Percentiles rank a stretch among this genome's conserved stretches.
These are phyloP conservation scores for Linnaemya vulpina DNA, from an alignment of 2,888 invertebrate species.

Conservation along the genomic window DNA sequence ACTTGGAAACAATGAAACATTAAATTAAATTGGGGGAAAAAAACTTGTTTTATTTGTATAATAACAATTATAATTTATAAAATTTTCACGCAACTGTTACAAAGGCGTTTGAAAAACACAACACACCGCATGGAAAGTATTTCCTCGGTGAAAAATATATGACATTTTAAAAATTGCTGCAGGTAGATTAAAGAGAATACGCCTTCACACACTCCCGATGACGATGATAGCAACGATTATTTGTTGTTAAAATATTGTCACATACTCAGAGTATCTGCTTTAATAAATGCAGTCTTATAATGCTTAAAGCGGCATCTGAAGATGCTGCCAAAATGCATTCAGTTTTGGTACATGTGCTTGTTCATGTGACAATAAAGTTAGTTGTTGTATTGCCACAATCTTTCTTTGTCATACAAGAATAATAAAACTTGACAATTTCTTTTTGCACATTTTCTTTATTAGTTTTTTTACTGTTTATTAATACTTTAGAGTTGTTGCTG, in stretches of 20 bases:
- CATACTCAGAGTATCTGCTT: conserved; percentile 18
- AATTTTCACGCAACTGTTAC: neutral
- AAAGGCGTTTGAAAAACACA: neutral
- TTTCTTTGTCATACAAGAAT: conserved; percentile 11
- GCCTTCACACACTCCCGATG: conserved; percentile 52
- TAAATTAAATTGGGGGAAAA: too few relatives aligned
- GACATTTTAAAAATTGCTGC: conserved; percentile 43
- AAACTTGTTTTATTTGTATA: too few relatives aligned
- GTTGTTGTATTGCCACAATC: conserved; percentile 24
- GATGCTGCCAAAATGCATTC: neutral
- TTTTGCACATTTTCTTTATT: conserved; percentile 25
- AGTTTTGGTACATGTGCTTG: neutral
- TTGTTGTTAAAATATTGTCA: conserved; percentile 52
- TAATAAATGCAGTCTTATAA: neutral
- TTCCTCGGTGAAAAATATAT: neutral
- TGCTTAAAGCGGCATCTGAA: neutral
- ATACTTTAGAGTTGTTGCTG: neutral
- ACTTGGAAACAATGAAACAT: too few relatives aligned
- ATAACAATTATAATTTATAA: too few relatives aligned
- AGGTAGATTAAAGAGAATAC: conserved; percentile 50
- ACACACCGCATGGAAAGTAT: neutral
- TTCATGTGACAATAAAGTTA: conserved; percentile 15
- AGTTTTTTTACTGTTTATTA: conserved; percentile 12
- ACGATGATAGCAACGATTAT: conserved; percentile 71
- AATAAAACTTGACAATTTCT: conserved; percentile 33